A percentile compares a stretch with the other conserved stretches of the same genome.
Conservation (phyloP, 2,888 invertebrate genomes). For the Helleia helle region DNA sequence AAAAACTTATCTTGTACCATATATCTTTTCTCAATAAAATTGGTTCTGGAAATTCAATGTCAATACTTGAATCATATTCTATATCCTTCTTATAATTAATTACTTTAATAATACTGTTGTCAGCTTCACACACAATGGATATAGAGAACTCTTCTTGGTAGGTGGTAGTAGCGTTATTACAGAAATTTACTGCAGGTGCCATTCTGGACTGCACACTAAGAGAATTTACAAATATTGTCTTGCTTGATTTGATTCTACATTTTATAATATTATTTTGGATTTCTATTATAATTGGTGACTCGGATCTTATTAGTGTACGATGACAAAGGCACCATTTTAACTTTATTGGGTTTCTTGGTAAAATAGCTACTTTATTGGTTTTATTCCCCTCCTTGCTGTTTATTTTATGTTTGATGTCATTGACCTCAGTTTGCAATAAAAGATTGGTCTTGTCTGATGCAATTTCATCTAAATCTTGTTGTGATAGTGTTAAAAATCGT, state of each 20-base stretch:
- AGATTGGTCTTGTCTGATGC: slow-evolving; percentile 41
- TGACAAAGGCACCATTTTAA: slow-evolving; percentile 55
- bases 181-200: slow-evolving; percentile 49
- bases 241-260: slow-evolving; percentile 50
- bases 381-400: slow-evolving; percentile 16
- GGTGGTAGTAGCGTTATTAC: slow-evolving; percentile 36
- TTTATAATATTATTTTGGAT: slow-evolving; percentile 40
- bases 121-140: slow-evolving; percentile 42
- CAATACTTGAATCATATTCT: slow-evolving; percentile 56
- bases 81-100: slow-evolving; percentile 50
- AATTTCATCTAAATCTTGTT: slow-evolving; percentile 52
- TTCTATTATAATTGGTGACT: slow-evolving; percentile 53
- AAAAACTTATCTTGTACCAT: slow-evolving; percentile 58
- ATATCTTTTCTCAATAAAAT: slow-evolving; percentile 54
- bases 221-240: slow-evolving; percentile 59
- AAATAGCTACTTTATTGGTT: slow-evolving; percentile 22
- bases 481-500: slow-evolving; percentile 49
- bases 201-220: slow-evolving; percentile 58
- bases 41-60: slow-evolving; percentile 53
- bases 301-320: slow-evolving; percentile 48
- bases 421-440: slow-evolving; percentile 30
- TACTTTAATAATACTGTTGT: slow-evolving; percentile 43
- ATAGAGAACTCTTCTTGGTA: slow-evolving; percentile 59
- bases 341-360: slow-evolving; percentile 41
- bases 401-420: slow-evolving; percentile 17